These are phyloP conservation scores for Eilema caniola DNA, from an alignment of 2,888 invertebrate species.

Conservation along the genomic window DNA sequence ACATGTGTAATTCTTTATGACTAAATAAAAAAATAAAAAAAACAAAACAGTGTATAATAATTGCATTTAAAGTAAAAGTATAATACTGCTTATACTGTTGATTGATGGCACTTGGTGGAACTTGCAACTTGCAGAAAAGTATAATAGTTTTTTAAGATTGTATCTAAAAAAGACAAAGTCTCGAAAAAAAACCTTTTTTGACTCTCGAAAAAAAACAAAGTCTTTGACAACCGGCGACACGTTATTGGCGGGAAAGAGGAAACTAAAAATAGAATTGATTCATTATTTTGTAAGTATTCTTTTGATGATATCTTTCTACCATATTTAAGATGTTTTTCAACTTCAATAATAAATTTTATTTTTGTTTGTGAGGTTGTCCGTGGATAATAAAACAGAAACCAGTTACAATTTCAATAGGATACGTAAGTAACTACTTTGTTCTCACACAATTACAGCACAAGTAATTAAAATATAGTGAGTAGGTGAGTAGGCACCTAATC, in stretches of 20 bases:
- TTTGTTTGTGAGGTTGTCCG: not conserved
- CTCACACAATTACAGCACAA: not conserved
- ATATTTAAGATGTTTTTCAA: not conserved
- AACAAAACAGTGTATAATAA: too few relatives aligned
- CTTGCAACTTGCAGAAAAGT: too few relatives aligned
- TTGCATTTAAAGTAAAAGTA: too few relatives aligned
- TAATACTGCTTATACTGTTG: too few relatives aligned
- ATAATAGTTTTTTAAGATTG: too few relatives aligned
- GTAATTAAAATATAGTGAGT: not conserved
- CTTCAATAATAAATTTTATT: not conserved
- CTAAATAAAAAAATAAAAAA: too few relatives aligned
- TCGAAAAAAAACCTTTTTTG: too few relatives aligned
- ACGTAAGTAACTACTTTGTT: not conserved
- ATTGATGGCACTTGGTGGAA: too few relatives aligned
- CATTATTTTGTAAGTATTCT: not conserved
- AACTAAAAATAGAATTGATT: not conserved
- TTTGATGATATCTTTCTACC: not conserved
- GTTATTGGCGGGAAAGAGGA: not conserved
- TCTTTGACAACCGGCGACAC: constrained; percentile 5
- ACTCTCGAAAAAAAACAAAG: too few relatives aligned
- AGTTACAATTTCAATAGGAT: not conserved
- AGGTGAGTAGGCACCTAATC: not conserved
- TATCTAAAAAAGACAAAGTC: too few relatives aligned
- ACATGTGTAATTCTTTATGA: too few relatives aligned
- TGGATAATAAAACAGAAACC: not conserved